These are phyloP conservation scores for Thrips palmi DNA, from an alignment of 1,140 invertebrate genomes.

Conservation along the genomic window DNA sequence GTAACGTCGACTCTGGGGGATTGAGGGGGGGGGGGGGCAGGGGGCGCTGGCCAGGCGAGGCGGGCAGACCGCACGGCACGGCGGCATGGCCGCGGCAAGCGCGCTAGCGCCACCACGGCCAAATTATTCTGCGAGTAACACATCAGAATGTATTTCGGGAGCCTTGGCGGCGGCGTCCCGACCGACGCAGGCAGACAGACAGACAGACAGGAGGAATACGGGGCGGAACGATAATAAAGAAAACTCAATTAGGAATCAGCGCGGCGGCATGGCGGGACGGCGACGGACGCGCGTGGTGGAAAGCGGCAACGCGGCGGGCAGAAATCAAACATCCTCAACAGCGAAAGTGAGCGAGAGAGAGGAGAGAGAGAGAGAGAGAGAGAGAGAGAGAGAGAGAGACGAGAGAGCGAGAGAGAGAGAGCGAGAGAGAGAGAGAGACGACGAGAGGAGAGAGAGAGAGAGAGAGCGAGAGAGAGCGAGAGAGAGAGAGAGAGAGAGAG, in stretches of 20 bases:
- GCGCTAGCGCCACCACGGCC: too few relatives aligned
- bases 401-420: constrained; percentile 11
- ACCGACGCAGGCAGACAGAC: too few relatives aligned
- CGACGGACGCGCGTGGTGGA: constrained; percentile 4
- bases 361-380: constrained; percentile 1
- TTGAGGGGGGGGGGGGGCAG: too few relatives aligned
- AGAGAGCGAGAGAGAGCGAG: constrained; percentile 7
- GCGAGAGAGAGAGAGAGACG: constrained; percentile 12
- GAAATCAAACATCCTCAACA: not conserved
- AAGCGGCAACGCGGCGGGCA: constrained; percentile 1
- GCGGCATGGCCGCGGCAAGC: too few relatives aligned
- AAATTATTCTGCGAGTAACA: too few relatives aligned
- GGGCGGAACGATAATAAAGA: constrained; percentile 8
- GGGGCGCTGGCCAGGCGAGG: too few relatives aligned
- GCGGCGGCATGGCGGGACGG: constrained; percentile 3
- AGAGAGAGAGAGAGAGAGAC: constrained; percentile 12
- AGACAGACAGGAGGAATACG: constrained; percentile 1
- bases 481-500: constrained; percentile 11
- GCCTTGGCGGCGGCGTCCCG: too few relatives aligned
- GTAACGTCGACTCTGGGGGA: too few relatives aligned
- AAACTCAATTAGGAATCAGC: constrained; percentile 10
- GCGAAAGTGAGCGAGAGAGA: constrained; percentile 9
- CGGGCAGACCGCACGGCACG: too few relatives aligned
- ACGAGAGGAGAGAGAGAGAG: constrained; percentile 1
- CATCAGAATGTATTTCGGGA: too few relatives aligned